Conservation (phyloP, 2,888 invertebrate species). For the Ypsolopha scabrella region DNA sequence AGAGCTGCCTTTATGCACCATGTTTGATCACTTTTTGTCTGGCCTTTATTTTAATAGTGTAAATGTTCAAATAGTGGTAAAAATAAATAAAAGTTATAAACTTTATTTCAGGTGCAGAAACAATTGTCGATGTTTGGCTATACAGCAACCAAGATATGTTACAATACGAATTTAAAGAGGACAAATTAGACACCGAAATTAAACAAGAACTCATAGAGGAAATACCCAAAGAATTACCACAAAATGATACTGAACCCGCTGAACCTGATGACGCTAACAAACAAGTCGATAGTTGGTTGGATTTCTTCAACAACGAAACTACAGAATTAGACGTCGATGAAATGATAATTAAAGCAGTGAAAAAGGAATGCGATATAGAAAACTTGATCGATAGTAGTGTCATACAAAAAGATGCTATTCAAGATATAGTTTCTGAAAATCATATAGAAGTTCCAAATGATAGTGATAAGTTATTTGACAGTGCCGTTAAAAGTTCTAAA, state of each 20-base stretch:
- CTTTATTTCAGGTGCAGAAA: slow-evolving; percentile 78
- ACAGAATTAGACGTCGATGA: slow-evolving; percentile 52
- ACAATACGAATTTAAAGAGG: slow-evolving; percentile 39
- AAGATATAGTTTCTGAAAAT: too few species aligned
- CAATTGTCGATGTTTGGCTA: slow-evolving; percentile 79
- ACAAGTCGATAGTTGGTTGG: slow-evolving; percentile 42
- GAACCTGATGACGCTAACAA: slow-evolving; percentile 7
- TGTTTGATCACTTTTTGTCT: too few species aligned
- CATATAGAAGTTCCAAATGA: too few species aligned
- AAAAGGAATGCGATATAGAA: slow-evolving; percentile 14
- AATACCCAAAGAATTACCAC: slow-evolving; percentile 8
- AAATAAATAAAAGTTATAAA: too few species aligned
- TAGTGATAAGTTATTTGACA: too few species aligned
- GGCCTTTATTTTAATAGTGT: too few species aligned
- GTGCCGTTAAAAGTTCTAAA: too few species aligned
- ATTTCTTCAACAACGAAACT: slow-evolving; percentile 47
- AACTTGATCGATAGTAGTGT: neutral
- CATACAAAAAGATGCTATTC: too few species aligned
- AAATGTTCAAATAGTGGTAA: neutral
- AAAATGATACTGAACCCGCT: neutral
- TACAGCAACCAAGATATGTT: slow-evolving; percentile 61
- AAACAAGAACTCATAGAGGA: slow-evolving; percentile 5
- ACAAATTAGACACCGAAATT: slow-evolving; percentile 6
- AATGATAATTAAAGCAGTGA: slow-evolving; percentile 38
- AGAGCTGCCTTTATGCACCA: too few species aligned